Evolutionary conservation across 2,113 vertebrate genomes (phyloP), one percentile per base, ranked within the genome.

Genomic region (Pygoscelis antarcticus): DNA sequence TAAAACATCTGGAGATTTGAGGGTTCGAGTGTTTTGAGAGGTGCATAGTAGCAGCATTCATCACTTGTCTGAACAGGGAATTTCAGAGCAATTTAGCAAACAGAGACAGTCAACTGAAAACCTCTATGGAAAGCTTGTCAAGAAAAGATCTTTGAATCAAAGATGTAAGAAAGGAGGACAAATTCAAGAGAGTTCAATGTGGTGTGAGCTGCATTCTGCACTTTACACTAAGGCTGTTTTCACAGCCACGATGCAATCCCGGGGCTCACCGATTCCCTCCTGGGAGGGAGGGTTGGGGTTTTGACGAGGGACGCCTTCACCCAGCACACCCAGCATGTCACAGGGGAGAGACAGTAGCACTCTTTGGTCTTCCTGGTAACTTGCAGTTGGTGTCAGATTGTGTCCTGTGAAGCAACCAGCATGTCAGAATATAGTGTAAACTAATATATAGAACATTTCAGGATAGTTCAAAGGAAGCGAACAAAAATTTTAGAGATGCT

Each of bases 271-370:
- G 0, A 13, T 81, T 58, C 68, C 69, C 40, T 61, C 10, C 32
- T 19, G 40, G 34, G 38, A 69, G 23, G 34, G 15, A 52, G 30
- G 11, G 18, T 47, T 57, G 44, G 29, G 46, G 7, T 44, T 55
- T 27, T 16, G 52, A 18, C 0, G 3, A 66, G 64, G 57, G 57
- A n/a, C 0, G 0, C 36, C 66, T 47, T 78, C 32, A 18, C 32
- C 42, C 42, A 52, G 51, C 93, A 54, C 30, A 36, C 29, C 15
- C 34, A 61, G 42, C 17, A 0, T 23, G 16, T 47, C 4, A 2
- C 66, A 34, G 36, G 13, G 62, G 36, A 76, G 70, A 40, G 49
- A 30, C 4, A 4, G 80, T 3, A 47, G 34, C 52, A 26, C 42
- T 23, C 25, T 61, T 52, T 58, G 44, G 34, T 60, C 78, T 66